Evolutionary conservation across 1,140 invertebrate genomes (phyloP), one percentile per base, ranked within the genome.

Genomic region (Tetragonula clypearis): DNA sequence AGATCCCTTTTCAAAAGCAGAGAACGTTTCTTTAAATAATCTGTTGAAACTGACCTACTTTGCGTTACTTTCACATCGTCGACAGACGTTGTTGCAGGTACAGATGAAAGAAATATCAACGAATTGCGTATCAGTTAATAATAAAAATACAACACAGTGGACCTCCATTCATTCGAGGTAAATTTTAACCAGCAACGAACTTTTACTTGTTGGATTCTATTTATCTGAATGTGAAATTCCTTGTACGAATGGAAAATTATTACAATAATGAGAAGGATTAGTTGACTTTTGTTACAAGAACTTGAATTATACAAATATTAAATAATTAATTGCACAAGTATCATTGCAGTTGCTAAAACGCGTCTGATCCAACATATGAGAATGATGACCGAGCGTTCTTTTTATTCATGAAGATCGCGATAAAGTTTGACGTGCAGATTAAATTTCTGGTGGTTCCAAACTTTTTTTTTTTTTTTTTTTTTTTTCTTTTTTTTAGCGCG

Each of bases 361-460:
- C 30, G 30, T 58, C 30, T 35, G 30, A 5, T 49, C 23, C 14
- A 14, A 53, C 14, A 55, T 49, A 19, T 12, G 14, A 2, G 49
- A 23, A n/a, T 23, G 23, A 23, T 77, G n/a, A 30, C 62, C 15
- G 35, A 41, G 14, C 1, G 58, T 26, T 30, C 41, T 21, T n/a
- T 77, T 77, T 62, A 77, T 77, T 62, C 75, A 77, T 41, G 56
- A 30, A 62, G 30, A 77, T 35, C 35, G 56, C 21, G 62, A 76
- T 76, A 62, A 76, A 62, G 23, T n/a, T 14, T 77, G 30, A 76
- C 35, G 74, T 30, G 15, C 26, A 49, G 60, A 62, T 76, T 76
- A 30, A 30, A 41, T 62, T 60, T 76, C 14, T 62, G 62, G 14
- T 15, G 21, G 21, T 17, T 21, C 60, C 9, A 78, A 78, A 66